Evolutionary conservation across 2,797 vertebrate genomes (phyloP), one percentile per base, ranked within the genome.

Genomic region (Rhinophrynus dorsalis): DNA sequence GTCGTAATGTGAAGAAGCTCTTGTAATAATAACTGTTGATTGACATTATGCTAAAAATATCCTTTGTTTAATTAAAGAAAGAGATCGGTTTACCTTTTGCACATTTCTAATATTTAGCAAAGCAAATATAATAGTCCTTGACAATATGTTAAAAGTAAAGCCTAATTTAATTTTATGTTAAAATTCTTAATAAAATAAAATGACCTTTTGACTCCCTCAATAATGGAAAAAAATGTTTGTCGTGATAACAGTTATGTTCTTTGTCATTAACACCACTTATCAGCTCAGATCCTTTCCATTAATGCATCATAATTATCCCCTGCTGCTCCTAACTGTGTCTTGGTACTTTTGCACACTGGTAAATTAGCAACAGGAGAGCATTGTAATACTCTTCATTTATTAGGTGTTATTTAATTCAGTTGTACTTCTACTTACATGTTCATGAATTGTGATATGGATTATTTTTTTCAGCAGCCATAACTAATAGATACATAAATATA

Each of bases 261-360:
- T 47, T 62, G 55, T 70, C 67, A 70, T 62, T 70, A 70, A 27
- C 38, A 56, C 21, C 58, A 70, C 67, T 62, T 62, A 60, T 54
- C 67, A 61, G 11, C 57, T 70, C 38, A 62, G 58, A 70, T 62
- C 38, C 38, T 50, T 62, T 35, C 67, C 67, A 70, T 70, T 62
- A 62, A 70, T 62, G 67, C 29, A 55, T 70, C 67, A 70, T 70
- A 70, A 62, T 70, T 56, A 70, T 70, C 40, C 29, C 67, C 50
- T 70, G 58, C 58, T 70, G 67, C 56, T 70, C 50, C 44, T 70
- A 70, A 38, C 54, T 15, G 29, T 70, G 38, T 26, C 58, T 61
- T 69, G 55, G 40, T 48, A 61, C 47, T 52, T 62, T 62, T 62
- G 48, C 18, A 32, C 29, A 55, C 17, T 37, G 44, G 67, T 70